Evolutionary conservation across 2,797 vertebrate genomes (phyloP), one percentile per base, ranked within the genome.

Genomic region (Urophycis tenuis): DNA sequence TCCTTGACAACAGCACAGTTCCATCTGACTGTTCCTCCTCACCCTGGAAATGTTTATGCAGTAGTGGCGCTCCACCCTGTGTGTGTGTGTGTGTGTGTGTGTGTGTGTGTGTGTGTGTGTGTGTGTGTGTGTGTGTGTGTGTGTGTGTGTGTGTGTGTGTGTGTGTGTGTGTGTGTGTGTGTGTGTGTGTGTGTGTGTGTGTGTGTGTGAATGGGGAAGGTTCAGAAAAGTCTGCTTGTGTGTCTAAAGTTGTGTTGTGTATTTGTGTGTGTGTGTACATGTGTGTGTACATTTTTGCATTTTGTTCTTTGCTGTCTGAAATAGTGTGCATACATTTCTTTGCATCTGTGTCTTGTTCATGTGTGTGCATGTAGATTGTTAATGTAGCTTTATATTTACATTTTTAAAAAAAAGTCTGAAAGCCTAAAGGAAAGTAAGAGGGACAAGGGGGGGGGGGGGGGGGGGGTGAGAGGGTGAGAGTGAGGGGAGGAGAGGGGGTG

Each of bases 1-100:
- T 78, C 90, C 82, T 34, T 83, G 89, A 78, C 88, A 77, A 88
- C 80, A 83, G 81, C 75, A 74, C 80, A 29, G 74, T 80, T 81
- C 80, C 79, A 74, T 87, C 79, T 29, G 81, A 87, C 85, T 83
- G 74, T 79, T 86, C 75, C 81, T 84, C 69, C 70, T 83, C 39
- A 34, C 80, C 76, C 81, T 89, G 85, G 82, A 86, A 91, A 89
- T 89, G 88, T 92, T 91, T 91, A 91, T 88, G 81, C 85, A 83
- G 79, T 84, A 77, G 78, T 78, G 74, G 41, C 53, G 83, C 84
- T 87, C 88, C 86, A 84, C 88, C 85, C 85, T 64, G 76, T 71
- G 74, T 49, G 39, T 72, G 10, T 77, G 39, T 72, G 39, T 73
- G 45, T 30, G 41, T 72, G 25, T 70, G 22, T 35, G 11, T 30